Percentiles rank a stretch among this genome's conserved stretches.
These are phyloP conservation scores for Octonoba sinensis DNA, from an alignment of 2,888 invertebrate species.

Conservation along the genomic window DNA sequence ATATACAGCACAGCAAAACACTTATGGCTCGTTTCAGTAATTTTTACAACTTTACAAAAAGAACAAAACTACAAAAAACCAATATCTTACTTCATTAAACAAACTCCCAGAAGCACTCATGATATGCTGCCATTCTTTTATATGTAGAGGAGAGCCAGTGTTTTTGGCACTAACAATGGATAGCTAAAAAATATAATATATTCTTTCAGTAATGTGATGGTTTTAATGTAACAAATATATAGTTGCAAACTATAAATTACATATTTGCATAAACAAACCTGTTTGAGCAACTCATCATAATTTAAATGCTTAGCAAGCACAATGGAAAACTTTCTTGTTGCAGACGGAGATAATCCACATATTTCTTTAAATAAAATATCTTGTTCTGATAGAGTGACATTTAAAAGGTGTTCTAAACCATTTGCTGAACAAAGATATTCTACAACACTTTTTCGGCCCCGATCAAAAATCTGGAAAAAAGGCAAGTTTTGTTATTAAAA, in stretches of 20 bases:
- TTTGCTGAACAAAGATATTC: constrained; percentile 49
- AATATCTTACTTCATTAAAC: constrained; percentile 39
- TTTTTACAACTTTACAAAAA: too few relatives aligned
- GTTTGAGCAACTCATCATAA: constrained; percentile 33
- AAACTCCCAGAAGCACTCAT: constrained; percentile 19
- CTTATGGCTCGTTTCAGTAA: too few relatives aligned
- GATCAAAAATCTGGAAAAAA: constrained; percentile 59
- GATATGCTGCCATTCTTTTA: constrained; percentile 55
- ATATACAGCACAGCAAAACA: too few relatives aligned
- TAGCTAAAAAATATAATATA: constrained; percentile 16
- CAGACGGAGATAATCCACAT: constrained; percentile 17
- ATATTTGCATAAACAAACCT: constrained; percentile 24
- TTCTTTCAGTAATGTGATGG: neutral
- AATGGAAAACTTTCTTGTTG: constrained; percentile 27
- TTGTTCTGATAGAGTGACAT: constrained; percentile 11
- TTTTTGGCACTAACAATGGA: constrained; percentile 48
- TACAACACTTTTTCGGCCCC: constrained; percentile 41
- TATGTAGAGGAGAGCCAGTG: constrained; percentile 47
- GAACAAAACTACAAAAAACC: too few relatives aligned
- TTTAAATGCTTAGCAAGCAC: constrained; percentile 37
- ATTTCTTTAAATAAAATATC: constrained; percentile 37
- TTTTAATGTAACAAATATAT: neutral
- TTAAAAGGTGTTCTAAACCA: constrained; percentile 52
- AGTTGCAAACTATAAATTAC: too few relatives aligned
- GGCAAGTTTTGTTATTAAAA: neutral